Base-by-base conservation (phyloP, 2,113 vertebrate species). In the Melospiza georgiana region DNA sequence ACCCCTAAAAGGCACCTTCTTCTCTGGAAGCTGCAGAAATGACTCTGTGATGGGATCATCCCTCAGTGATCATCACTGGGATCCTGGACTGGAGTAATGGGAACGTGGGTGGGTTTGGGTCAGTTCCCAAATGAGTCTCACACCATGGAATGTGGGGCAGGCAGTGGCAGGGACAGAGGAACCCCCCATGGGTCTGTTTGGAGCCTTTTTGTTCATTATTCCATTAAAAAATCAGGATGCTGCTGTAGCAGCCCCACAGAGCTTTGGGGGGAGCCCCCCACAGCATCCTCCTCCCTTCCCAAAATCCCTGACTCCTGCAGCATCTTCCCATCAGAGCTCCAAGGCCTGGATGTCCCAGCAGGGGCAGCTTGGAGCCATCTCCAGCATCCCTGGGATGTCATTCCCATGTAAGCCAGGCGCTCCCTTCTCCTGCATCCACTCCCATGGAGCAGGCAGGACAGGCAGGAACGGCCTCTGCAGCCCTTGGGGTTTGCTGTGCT, bases 31-130 rank as follows among this genome's bases (percentile, higher is more conserved):
- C 55, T 21, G 82, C 66, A 7, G 51, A 17, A 67, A 33, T 0
- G 3, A 2, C 6, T 48, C 28, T 0, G 0, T 22, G 49, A 5
- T 28, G 68, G 49, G 46, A 41, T 2, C 23, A 0, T 28, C 49
- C 41, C 48, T 2, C 1, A 27, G 48, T 2, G 16, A 39, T 10
- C 3, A 1, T 4, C 4, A 1, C 48, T 52, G 72, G 49, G 58
- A 73, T 46, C 20, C 61, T 30, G 61, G 10, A 2, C 10, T 11
- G 83, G 54, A 22, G 3, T 8, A 9, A 4, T 1, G 55, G 63
- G 55, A 39, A 15, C 11, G 12, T 19, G 71, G 28, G 5, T 0
- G n/a, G 48, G 5, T 55, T 76, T 5, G 6, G 41, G 33, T 41
- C 5, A 1, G 13, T 10, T 77, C 76, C n/a, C 58, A 79, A 52